Percentiles rank a stretch among this genome's conserved stretches.
Evolutionary conservation across 30 jellyfish, hydroid and myxozoan species (phyloP).

Genomic region (Turritopsis rubra): DNA sequence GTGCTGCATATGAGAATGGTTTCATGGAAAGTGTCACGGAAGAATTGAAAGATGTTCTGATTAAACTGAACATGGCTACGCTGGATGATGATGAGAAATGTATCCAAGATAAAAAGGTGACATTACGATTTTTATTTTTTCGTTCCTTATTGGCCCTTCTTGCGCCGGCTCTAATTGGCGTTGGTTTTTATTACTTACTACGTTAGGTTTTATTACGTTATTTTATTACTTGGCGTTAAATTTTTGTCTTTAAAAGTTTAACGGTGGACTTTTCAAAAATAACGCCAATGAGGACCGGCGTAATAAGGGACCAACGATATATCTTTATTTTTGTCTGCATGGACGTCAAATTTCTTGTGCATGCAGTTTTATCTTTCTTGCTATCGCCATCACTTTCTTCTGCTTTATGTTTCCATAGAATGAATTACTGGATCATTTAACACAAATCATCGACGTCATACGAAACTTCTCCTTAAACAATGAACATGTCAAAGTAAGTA

Average conservation of each 20-base stretch:
- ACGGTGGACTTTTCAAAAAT: too few relatives aligned
- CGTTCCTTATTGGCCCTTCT: too few relatives aligned
- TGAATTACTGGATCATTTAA: slow-evolving; percentile 1
- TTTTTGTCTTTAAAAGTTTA: too few relatives aligned
- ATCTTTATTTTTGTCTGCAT: too few relatives aligned
- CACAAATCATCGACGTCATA: not conserved
- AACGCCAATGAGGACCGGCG: too few relatives aligned
- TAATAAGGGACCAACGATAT: too few relatives aligned
- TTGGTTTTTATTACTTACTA: too few relatives aligned
- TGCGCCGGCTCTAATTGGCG: too few relatives aligned
- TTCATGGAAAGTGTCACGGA: slow-evolving; percentile 54
- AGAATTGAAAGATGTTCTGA: slow-evolving; percentile 58
- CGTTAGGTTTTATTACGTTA: too few relatives aligned
- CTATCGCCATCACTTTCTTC: not conserved
- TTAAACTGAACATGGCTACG: slow-evolving; percentile 38
- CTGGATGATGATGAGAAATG: not conserved
- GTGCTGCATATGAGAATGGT: slow-evolving; percentile 43
- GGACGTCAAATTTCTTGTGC: too few relatives aligned
- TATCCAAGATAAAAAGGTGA: not conserved
- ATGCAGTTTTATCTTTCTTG: too few relatives aligned
- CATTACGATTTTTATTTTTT: not conserved
- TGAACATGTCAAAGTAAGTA: slow-evolving; percentile 10
- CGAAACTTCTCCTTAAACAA: slow-evolving; percentile 14
- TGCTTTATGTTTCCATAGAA: not conserved
- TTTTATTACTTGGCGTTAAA: too few relatives aligned